Evolutionary conservation across 2,888 invertebrate genomes (phyloP), one percentile per base, ranked within the genome.

Genomic region (Hypercompe scribonia): DNA sequence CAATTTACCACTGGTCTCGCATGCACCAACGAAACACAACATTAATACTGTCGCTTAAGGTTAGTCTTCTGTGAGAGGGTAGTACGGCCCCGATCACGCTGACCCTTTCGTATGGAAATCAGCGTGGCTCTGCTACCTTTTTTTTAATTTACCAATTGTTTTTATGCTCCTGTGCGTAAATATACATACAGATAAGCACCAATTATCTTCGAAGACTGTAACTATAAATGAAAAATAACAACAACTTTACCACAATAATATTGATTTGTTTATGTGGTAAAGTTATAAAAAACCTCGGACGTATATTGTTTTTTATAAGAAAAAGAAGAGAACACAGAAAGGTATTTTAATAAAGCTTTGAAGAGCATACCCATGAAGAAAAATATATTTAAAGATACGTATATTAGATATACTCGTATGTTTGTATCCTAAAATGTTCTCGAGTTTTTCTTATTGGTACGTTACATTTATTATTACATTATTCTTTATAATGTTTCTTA

Each of bases 361-460:
- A n/a, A 10, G n/a, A 28, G 3, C 28, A 15, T 28, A 15, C 5
- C 28, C 11, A 28, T n/a, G 13, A 2, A 50, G 8, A 54, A 54
- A 3, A 54, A 54, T n/a, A n/a, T 28, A 58, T 58, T 58, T 15
- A 28, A 13, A 28, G 24, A 24, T 24, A 50, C 24, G n/a, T 11
- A n/a, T n/a, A n/a, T n/a, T n/a, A n/a, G 28, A 58, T 13, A 28
- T 58, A 58, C 28, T 28, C 13, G 4, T 15, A 58, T n/a, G 54
- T 54, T 54, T n/a, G 10, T n/a, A 54, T 28, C 4, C 28, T 13
- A 15, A 58, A 58, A 28, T 15, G 5, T 15, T 58, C 5, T 58
- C 28, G 58, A 58, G 58, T 58, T 58, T 58, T 58, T 58, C 58
- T 58, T 58, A 58, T 58, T 58, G n/a, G 58, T 58, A 58, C 28